Conservation (phyloP, 2,113 vertebrate species). For the Agapornis roseicollis region DNA sequence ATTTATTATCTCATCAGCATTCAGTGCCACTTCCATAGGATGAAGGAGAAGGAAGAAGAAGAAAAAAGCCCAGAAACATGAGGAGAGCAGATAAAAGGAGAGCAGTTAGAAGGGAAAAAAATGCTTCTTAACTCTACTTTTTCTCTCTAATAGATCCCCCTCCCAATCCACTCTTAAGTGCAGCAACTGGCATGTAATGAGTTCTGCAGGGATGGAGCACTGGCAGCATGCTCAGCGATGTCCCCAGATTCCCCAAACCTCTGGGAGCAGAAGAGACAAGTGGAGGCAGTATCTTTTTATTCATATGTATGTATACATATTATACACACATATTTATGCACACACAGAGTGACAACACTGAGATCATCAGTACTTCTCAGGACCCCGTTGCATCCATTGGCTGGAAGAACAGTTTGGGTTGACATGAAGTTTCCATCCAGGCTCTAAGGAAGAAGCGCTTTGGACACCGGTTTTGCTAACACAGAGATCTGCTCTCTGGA, state of each 20-base stretch:
- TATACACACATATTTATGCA: not conserved
- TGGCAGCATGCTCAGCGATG: not conserved
- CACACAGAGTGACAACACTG: not conserved
- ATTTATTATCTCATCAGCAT: slow-evolving; percentile 63
- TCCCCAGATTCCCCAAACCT: not conserved
- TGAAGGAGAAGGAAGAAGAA: slow-evolving; percentile 41
- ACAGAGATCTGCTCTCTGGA: slow-evolving; percentile 30
- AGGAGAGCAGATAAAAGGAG: slow-evolving; percentile 50
- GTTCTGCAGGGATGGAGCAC: slow-evolving; percentile 26
- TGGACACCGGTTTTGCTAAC: slow-evolving; percentile 15
- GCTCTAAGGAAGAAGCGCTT: not conserved
- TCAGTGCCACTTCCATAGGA: slow-evolving; percentile 40
- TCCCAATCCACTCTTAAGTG: not conserved
- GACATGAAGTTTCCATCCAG: slow-evolving; percentile 38
- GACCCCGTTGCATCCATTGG: not conserved
- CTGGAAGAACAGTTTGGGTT: not conserved
- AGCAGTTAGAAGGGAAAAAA: slow-evolving; percentile 36
- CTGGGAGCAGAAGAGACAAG: not conserved
- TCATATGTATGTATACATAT: accelerated
- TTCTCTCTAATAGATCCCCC: slow-evolving; percentile 25
- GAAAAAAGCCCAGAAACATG: slow-evolving; percentile 26
- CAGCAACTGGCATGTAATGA: slow-evolving; percentile 34
- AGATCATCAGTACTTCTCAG: not conserved
- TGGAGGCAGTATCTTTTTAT: not conserved
- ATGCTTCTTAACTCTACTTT: slow-evolving; percentile 55